phyloP scores from a whole-genome alignment of 2,797 vertebrate species.

The Acrossocheilus wenchowensis region DNA sequence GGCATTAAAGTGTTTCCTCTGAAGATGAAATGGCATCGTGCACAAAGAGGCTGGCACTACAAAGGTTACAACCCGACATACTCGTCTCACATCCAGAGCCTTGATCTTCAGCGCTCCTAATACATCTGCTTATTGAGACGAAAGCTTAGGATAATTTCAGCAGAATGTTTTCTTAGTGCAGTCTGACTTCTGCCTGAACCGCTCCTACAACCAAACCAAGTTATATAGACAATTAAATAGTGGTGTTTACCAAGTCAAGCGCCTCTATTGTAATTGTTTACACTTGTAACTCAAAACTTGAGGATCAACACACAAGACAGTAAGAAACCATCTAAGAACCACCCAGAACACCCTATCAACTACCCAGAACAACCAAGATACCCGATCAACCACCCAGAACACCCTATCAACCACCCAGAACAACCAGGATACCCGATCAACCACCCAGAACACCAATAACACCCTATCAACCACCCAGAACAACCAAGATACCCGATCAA shows the following conservation, averaged over 20 bases:
- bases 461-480: background rate
- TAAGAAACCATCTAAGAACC: background rate
- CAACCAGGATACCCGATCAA: background rate
- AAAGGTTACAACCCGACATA: slow-evolving; percentile 17
- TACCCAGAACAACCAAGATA: background rate
- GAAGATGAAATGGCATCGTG: slow-evolving; percentile 2
- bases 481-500: background rate
- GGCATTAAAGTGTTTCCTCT: slow-evolving; percentile 21
- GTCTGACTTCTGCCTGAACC: background rate
- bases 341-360: background rate
- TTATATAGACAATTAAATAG: background rate
- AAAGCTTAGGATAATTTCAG: slow-evolving; percentile 19
- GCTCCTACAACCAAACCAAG: background rate
- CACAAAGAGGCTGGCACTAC: slow-evolving; percentile 31
- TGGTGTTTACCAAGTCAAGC: background rate
- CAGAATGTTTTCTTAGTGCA: background rate
- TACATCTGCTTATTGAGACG: slow-evolving; percentile 7
- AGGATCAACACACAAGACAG: background rate
- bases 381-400: background rate
- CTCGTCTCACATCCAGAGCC: slow-evolving; percentile 3
- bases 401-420: background rate
- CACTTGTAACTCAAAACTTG: background rate
- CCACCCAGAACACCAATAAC: background rate
- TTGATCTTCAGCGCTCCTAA: slow-evolving; percentile 3
- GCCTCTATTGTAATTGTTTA: background rate